A percentile compares a stretch with the other conserved stretches of the same genome.
These are phyloP conservation scores for Ia io DNA, from an alignment of 2,113 vertebrate genomes.

Conservation along the genomic window DNA sequence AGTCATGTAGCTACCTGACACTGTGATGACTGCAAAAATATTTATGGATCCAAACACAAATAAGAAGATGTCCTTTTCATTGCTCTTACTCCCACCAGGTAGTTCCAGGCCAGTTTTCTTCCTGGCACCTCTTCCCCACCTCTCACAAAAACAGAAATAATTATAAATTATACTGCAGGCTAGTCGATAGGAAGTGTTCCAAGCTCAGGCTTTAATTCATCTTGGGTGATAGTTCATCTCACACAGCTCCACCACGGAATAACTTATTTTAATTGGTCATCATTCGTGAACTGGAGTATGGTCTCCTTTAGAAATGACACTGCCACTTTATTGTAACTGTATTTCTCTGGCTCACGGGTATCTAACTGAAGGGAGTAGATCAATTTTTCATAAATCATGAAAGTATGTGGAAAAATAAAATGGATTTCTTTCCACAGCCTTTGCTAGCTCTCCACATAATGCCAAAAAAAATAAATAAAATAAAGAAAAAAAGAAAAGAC, in stretches of 20 bases:
- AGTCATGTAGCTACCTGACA: not conserved
- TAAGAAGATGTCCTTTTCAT: conserved; percentile 8
- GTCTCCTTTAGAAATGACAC: conserved; percentile 66
- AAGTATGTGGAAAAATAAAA: conserved; percentile 52
- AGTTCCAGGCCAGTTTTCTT: conserved; percentile 14
- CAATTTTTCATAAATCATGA: conserved; percentile 67
- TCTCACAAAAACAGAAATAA: conserved; percentile 60
- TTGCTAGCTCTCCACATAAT: not conserved
- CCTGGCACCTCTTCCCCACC: conserved; percentile 3
- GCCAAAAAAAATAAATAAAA: not conserved
- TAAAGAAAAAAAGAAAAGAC: not conserved
- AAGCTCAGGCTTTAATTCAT: conserved; percentile 61
- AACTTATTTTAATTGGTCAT: conserved; percentile 76
- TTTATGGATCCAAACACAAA: conserved; percentile 37
- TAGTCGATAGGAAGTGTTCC: conserved; percentile 61
- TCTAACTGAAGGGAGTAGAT: conserved; percentile 55
- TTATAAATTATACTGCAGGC: conserved; percentile 59
- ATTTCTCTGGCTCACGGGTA: conserved; percentile 66
- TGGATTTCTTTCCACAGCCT: not conserved
- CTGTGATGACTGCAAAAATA: conserved; percentile 4
- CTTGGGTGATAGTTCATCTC: conserved; percentile 65
- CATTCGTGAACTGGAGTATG: conserved; percentile 42
- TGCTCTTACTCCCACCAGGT: conserved; percentile 15
- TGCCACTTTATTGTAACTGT: conserved; percentile 66
- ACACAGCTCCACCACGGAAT: conserved; percentile 58